Conservation (phyloP, 2,113 vertebrate genomes). For the Leuciscus idus region DNA sequence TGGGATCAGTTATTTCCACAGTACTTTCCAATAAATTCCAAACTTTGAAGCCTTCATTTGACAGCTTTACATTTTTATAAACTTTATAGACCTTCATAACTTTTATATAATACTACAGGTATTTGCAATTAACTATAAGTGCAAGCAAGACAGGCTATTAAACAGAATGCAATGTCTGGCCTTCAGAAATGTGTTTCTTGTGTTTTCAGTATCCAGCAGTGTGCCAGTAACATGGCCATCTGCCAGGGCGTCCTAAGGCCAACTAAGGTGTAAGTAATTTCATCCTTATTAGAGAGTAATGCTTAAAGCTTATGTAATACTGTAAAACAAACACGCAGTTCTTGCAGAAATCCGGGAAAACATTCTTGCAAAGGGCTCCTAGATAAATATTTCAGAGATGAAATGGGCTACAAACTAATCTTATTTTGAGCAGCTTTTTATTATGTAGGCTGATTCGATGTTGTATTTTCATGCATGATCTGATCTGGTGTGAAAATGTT, state of each 20-base stretch:
- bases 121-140: not conserved
- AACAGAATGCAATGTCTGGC: not conserved
- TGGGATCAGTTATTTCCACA: not conserved
- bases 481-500: not conserved
- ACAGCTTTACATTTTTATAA: conserved; percentile 10
- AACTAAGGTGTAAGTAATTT: conserved; percentile 43
- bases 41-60: not conserved
- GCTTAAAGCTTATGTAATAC: conserved; percentile 14
- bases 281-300: conserved; percentile 30
- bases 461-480: not conserved
- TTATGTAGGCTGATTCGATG: not conserved
- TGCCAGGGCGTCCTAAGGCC: conserved; percentile 3
- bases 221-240: not conserved
- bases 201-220: not conserved
- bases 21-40: no score
- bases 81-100: not conserved
- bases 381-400: conserved; percentile 34
- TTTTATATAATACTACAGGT: not conserved
- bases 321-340: conserved; percentile 1
- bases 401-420: conserved; percentile 14
- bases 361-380: conserved; percentile 1
- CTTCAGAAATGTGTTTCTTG: conserved; percentile 5
- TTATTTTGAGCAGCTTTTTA: conserved; percentile 26
- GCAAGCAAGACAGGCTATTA: not conserved
- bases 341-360: conserved; percentile 5